These are phyloP conservation scores for Spilosoma lubricipeda DNA, from an alignment of 2,888 invertebrate species.

Conservation along the genomic window DNA sequence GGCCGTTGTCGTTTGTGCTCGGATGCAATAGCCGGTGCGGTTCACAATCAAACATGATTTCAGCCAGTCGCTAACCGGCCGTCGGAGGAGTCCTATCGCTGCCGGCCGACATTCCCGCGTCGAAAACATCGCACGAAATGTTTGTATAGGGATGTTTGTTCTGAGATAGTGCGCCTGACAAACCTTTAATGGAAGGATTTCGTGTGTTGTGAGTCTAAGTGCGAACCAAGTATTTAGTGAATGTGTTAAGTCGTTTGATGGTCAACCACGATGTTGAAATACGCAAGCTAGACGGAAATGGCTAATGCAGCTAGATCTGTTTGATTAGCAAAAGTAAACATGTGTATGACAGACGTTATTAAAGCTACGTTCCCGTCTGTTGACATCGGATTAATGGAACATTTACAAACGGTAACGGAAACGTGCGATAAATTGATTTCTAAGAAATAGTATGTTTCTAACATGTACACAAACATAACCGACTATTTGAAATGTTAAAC, in stretches of 20 bases:
- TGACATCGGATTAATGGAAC: slow-evolving; percentile 75
- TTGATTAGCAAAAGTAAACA: slow-evolving; percentile 81
- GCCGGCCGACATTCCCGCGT: slow-evolving; percentile 70
- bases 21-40: slow-evolving; percentile 86
- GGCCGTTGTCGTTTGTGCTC: slow-evolving; percentile 82
- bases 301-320: slow-evolving; percentile 76
- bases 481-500: slow-evolving; percentile 37
- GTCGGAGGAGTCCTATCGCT: slow-evolving; percentile 72
- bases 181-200: slow-evolving; percentile 70
- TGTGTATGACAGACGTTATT: slow-evolving; percentile 72
- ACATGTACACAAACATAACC: slow-evolving; percentile 59
- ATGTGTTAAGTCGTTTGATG: slow-evolving; percentile 70
- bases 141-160: slow-evolving; percentile 81
- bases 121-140: slow-evolving; percentile 76
- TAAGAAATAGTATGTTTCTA: slow-evolving; percentile 65
- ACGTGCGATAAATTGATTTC: slow-evolving; percentile 74
- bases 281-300: slow-evolving; percentile 62
- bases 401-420: slow-evolving; percentile 72
- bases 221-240: slow-evolving; percentile 60
- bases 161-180: slow-evolving; percentile 78
- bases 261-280: slow-evolving; percentile 69
- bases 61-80: slow-evolving; percentile 81
- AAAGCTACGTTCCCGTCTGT: slow-evolving; percentile 66
- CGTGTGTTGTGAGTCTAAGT: slow-evolving; percentile 70
- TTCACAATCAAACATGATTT: slow-evolving; percentile 84